Evolutionary conservation across 2,888 invertebrate genomes (phyloP), one percentile per base, ranked within the genome.

Genomic region (Eumacrocentrus americanus): DNA sequence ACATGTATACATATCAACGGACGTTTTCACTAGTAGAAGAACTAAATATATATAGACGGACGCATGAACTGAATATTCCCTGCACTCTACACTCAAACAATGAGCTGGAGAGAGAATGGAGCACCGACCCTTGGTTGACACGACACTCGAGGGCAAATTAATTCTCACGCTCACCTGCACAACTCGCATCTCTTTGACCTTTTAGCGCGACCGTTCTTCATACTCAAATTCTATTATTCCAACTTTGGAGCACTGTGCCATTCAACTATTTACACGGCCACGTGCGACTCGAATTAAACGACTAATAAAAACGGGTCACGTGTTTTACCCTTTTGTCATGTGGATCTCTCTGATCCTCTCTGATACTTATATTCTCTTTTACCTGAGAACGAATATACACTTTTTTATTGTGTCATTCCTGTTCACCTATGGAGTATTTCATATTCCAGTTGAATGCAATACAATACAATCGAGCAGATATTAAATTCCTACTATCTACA

Each of bases 131-230:
- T 22, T 56, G 25, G 47, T 38, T 25, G 40, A 38, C 40, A 58
- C 47, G 48, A 57, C 42, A 38, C 56, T 47, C 56, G 12, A 38
- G 59, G 51, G 50, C 55, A 55, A 67, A 66, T 61, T 64, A 64
- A 66, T 67, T 67, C 64, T 60, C 67, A 68, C 63, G 65, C 59
- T 65, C 65, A 67, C 65, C 66, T 63, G 67, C 42, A 35, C 46
- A 37, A 25, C 42, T 22, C 12, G 58, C 57, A 63, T 61, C 38
- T 42, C 58, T 62, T 61, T 62, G 62, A 64, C 62, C 64, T 64
- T 58, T 64, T 61, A 46, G 58, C 48, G 46, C 56, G 46, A 52
- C 22, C 38, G 18, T 38, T 35, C 18, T 25, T 16, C 11, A 14
- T 23, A 18, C 34, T 9, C 16, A 44, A 35, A 34, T 35, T 56